Evolutionary conservation across 2,888 invertebrate species (phyloP).

Genomic region (Galerucella nymphaeae): DNA sequence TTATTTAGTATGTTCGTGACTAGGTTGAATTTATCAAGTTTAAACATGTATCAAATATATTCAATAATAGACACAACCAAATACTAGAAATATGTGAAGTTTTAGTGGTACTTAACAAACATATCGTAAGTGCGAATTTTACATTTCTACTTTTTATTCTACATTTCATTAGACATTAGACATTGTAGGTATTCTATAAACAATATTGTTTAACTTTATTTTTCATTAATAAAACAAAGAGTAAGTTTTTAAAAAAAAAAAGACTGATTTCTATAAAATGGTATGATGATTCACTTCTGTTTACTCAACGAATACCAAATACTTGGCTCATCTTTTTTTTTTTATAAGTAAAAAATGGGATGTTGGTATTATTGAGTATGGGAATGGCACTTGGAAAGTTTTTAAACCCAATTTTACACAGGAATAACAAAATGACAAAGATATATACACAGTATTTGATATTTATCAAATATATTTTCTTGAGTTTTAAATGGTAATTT

Average conservation of each 20-base stretch:
- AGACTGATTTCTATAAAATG: slow-evolving; percentile 7
- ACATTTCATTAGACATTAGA: too few species aligned
- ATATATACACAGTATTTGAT: not conserved
- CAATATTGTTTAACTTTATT: not conserved
- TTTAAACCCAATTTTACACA: not conserved
- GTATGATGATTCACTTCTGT: slow-evolving; percentile 6
- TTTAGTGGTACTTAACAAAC: too few species aligned
- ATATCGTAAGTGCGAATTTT: too few species aligned
- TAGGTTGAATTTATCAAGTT: too few species aligned
- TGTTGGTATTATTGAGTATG: not conserved
- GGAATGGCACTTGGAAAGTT: not conserved
- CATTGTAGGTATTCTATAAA: too few species aligned
- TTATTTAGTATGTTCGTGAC: too few species aligned
- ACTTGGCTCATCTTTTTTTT: not conserved
- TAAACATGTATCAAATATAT: too few species aligned
- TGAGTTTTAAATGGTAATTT: too few species aligned
- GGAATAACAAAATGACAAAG: not conserved
- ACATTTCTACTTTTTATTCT: too few species aligned
- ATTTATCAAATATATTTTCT: not conserved
- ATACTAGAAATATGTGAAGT: too few species aligned
- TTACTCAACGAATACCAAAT: not conserved
- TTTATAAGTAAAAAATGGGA: not conserved
- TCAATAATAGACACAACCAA: too few species aligned
- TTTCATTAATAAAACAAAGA: not conserved
- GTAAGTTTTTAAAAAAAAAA: not conserved